Evolutionary conservation across 2,113 vertebrate species (phyloP).

Genomic region (Melanocharis versteri): DNA sequence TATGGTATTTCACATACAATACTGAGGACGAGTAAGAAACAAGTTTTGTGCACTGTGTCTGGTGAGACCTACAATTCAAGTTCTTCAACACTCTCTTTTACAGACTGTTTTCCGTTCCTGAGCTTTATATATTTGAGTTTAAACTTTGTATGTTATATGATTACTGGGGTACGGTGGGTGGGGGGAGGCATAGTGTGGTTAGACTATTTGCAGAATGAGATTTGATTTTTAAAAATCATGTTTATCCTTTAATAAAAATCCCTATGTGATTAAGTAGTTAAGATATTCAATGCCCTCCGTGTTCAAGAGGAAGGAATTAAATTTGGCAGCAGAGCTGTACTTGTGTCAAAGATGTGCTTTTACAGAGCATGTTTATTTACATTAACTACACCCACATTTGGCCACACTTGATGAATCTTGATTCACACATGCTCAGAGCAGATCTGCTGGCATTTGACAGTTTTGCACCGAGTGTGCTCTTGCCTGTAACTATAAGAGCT

Average conservation of each 20-base stretch:
- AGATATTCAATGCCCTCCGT: not conserved
- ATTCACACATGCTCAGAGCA: not conserved
- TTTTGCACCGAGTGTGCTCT: not conserved
- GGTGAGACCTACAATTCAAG: not conserved
- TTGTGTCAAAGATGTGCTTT: constrained; percentile 4
- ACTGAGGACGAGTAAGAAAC: not conserved
- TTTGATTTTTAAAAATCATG: not conserved
- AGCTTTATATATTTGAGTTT: not conserved
- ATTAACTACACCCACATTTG: not conserved
- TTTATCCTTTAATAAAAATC: not conserved
- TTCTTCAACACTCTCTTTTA: not conserved
- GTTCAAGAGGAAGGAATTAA: constrained; percentile 20
- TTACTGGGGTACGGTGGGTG: not conserved
- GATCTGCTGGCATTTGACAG: not conserved
- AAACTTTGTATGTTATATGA: not conserved
- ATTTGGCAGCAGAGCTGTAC: not conserved
- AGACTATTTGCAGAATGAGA: not conserved
- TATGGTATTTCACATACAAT: not conserved
- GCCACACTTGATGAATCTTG: not conserved
- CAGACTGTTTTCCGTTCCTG: not conserved
- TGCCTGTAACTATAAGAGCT: not conserved
- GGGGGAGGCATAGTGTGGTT: not conserved
- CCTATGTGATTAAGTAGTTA: constrained; percentile 18
- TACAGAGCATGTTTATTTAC: constrained; percentile 10
- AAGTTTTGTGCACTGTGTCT: not conserved